Conservation (phyloP, 2,113 vertebrate species). For the Enhydra lutris region DNA sequence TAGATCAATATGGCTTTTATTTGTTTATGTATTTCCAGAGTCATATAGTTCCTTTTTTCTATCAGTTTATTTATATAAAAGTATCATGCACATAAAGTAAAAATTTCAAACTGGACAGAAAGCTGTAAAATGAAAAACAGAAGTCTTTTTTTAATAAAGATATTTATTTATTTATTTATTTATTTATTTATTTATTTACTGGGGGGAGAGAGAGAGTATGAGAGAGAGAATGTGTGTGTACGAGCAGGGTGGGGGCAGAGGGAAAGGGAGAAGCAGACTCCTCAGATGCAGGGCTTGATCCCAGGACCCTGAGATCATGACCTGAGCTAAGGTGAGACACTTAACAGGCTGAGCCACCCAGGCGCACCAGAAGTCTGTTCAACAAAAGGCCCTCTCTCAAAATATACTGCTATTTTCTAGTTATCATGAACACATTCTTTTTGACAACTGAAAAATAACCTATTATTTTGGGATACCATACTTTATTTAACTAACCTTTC, state of each 20-base stretch:
- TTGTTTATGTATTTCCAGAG: neutral
- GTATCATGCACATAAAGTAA: neutral
- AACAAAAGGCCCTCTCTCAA: neutral
- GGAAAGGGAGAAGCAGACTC: neutral
- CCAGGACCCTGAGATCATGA: neutral
- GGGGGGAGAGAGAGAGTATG: neutral
- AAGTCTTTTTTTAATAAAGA: neutral
- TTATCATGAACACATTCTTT: neutral
- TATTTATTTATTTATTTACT: neutral
- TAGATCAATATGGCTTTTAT: neutral
- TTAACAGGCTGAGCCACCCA: neutral
- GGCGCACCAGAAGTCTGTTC: rapidly evolving
- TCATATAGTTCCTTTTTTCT: neutral
- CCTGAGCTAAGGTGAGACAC: neutral
- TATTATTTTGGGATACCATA: neutral
- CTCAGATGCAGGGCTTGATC: neutral
- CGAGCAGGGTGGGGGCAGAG: neutral
- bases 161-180: neutral
- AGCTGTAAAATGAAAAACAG: neutral
- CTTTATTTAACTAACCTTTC: neutral
- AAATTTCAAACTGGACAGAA: neutral
- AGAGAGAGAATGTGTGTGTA: neutral
- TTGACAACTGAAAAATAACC: neutral
- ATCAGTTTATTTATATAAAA: neutral
- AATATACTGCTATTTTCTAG: neutral